Evolutionary conservation across 2,797 vertebrate species (phyloP).

Genomic region (Siniperca undulata): DNA sequence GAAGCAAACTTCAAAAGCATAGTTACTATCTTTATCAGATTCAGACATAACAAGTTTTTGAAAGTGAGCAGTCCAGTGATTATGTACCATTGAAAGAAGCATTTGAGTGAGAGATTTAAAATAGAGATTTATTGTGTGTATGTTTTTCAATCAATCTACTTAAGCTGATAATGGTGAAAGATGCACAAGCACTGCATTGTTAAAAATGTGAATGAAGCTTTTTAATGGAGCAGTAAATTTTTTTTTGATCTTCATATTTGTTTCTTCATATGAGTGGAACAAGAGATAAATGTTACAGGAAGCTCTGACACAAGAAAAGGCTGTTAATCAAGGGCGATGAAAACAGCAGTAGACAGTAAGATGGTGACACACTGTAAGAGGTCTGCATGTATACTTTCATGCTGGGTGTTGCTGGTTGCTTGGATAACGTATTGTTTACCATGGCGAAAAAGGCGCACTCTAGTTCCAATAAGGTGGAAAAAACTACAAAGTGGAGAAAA

Average conservation of each 20-base stretch:
- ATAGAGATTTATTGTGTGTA: constrained; percentile 1
- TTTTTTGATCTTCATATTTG: background rate
- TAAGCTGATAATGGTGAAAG: constrained; percentile 17
- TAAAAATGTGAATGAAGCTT: constrained; percentile 5
- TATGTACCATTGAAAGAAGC: background rate
- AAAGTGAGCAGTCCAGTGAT: background rate
- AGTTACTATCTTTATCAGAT: background rate
- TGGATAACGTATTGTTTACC: constrained; percentile 44
- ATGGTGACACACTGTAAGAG: constrained; percentile 37
- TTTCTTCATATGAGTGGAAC: constrained; percentile 26
- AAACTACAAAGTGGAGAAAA: constrained; percentile 10
- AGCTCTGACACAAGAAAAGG: constrained; percentile 17
- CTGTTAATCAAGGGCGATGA: constrained; percentile 35
- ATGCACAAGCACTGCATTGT: constrained; percentile 4
- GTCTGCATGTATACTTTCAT: constrained; percentile 14
- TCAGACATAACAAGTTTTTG: constrained; percentile 3
- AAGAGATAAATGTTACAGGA: constrained; percentile 4
- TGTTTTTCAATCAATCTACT: constrained; percentile 10
- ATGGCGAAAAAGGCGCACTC: background rate
- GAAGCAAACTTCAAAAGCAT: constrained; percentile 16
- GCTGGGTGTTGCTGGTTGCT: constrained; percentile 34
- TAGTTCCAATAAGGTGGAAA: constrained; percentile 6
- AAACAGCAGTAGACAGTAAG: constrained; percentile 31
- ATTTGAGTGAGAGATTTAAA: constrained; percentile 5
- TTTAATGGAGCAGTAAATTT: background rate